Conservation (phyloP, 2,113 vertebrate species). For the Nymphicus hollandicus region DNA sequence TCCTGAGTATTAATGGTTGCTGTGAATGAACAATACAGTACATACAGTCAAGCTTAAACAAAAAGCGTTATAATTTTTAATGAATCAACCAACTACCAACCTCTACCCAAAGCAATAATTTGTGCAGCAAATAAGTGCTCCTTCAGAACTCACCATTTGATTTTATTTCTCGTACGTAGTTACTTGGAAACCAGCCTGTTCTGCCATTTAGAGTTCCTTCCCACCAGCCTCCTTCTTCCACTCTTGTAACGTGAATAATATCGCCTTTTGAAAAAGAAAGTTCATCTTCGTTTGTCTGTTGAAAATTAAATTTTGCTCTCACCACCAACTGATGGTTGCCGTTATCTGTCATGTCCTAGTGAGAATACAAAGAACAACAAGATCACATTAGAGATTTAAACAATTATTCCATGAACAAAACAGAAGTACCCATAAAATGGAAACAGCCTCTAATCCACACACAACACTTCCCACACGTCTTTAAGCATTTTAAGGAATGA, state of each 20-base stretch:
- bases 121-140: background rate
- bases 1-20: background rate
- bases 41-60: background rate
- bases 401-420: background rate
- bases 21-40: background rate
- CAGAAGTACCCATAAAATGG: background rate
- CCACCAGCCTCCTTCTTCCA: slow-evolving; percentile 99
- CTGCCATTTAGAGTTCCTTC: slow-evolving; percentile 88
- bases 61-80: background rate
- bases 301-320: slow-evolving; percentile 94
- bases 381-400: background rate
- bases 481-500: background rate
- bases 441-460: background rate
- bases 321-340: slow-evolving; percentile 90
- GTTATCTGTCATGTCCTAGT: slow-evolving; percentile 96
- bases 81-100: background rate
- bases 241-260: slow-evolving; percentile 90
- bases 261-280: slow-evolving; percentile 94
- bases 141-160: slow-evolving; percentile 84
- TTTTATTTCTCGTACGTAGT: slow-evolving; percentile 96
- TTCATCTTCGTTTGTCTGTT: slow-evolving; percentile 98
- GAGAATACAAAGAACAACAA: background rate
- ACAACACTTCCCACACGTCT: background rate
- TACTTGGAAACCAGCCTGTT: slow-evolving; percentile 98
- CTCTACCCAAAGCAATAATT: background rate